phyloP scores from a whole-genome alignment of 2,888 invertebrate genomes.

The Andrena dorsata region DNA sequence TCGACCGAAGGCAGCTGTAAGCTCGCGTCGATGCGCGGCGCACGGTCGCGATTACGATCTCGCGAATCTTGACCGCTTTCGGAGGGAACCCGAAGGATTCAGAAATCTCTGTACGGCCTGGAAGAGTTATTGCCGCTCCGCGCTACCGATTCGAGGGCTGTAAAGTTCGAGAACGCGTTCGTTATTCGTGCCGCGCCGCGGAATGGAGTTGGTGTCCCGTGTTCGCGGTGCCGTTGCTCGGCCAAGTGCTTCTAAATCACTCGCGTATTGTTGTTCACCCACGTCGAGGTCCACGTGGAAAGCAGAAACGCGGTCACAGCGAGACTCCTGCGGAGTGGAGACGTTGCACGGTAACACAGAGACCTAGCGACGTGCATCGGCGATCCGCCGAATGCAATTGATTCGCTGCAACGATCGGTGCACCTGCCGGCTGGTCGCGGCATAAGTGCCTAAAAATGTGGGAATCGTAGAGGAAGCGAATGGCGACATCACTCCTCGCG shows the following conservation, averaged over 20 bases:
- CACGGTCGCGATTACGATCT: constrained; percentile 11
- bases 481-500: background rate
- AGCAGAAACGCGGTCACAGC: constrained; percentile 36
- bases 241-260: constrained; percentile 67
- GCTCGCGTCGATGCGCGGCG: background rate
- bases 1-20: background rate
- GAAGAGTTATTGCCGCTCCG: constrained; percentile 39
- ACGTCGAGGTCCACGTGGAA: constrained; percentile 36
- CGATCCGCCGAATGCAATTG: constrained; percentile 52
- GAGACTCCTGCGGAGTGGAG: constrained; percentile 37
- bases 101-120: constrained; percentile 14
- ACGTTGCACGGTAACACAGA: constrained; percentile 7
- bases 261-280: constrained; percentile 63
- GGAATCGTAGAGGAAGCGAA: background rate
- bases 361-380: constrained; percentile 60
- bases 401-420: constrained; percentile 47
- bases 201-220: constrained; percentile 48
- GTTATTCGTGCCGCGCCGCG: constrained; percentile 45
- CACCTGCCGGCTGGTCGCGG: constrained; percentile 43
- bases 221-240: constrained; percentile 57
- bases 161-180: constrained; percentile 57
- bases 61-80: background rate
- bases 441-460: constrained; percentile 24
- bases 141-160: constrained; percentile 36
- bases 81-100: background rate